These are phyloP conservation scores for Thalassoma bifasciatum DNA, from an alignment of 2,113 vertebrate species.

Conservation along the genomic window DNA sequence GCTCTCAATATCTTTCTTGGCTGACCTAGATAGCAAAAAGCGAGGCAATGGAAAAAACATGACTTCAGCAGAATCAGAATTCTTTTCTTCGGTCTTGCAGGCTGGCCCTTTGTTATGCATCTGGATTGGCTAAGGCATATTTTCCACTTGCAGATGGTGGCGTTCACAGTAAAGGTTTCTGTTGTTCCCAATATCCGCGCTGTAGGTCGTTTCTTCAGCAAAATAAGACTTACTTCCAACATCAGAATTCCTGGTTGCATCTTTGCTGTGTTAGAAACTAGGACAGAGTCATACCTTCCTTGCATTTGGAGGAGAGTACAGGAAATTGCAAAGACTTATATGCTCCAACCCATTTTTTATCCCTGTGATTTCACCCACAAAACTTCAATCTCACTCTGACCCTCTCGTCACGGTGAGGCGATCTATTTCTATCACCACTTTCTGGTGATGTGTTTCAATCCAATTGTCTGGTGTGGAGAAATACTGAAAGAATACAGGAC, in stretches of 20 bases:
- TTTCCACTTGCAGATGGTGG: conserved; percentile 39
- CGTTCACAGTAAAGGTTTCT: conserved; percentile 46
- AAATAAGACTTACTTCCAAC: conserved; percentile 19
- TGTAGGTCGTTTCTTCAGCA: neutral
- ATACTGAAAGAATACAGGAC: neutral
- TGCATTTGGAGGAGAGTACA: neutral
- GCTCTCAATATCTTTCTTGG: conserved; percentile 47
- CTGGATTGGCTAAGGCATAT: conserved; percentile 40
- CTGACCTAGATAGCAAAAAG: conserved; percentile 74
- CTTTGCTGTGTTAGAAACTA: conserved; percentile 7
- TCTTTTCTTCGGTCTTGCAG: conserved; percentile 49
- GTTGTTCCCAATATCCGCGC: conserved; percentile 12
- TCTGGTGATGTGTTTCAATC: conserved; percentile 12
- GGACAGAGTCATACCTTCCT: neutral
- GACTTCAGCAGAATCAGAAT: conserved; percentile 74
- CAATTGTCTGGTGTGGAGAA: conserved; percentile 13
- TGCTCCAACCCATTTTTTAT: conserved; percentile 1
- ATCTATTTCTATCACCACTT: conserved; percentile 24
- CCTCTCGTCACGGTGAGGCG: neutral
- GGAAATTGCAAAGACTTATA: neutral
- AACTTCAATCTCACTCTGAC: conserved; percentile 3
- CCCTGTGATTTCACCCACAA: conserved; percentile 10
- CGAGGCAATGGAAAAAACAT: conserved; percentile 46
- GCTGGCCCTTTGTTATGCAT: conserved; percentile 54
- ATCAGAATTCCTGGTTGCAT: conserved; percentile 18